Percentiles rank a stretch among this genome's conserved stretches.
Evolutionary conservation across 2,113 vertebrate genomes (phyloP).

Genomic region (Cettia cetti): DNA sequence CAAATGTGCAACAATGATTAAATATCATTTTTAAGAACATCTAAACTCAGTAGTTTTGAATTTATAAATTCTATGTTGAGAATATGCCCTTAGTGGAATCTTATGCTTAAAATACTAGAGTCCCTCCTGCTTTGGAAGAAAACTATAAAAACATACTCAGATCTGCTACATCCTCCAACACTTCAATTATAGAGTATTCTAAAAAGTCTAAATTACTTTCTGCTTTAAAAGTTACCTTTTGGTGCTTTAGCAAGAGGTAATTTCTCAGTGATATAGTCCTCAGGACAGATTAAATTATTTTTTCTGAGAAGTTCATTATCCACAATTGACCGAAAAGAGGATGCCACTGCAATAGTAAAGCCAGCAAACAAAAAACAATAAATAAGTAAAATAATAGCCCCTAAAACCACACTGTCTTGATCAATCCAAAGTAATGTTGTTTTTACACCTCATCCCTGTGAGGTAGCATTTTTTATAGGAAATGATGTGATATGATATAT

Average conservation of each 20-base stretch:
- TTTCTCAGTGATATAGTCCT: conserved; percentile 78
- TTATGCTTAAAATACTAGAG: not conserved
- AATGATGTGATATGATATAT: not conserved
- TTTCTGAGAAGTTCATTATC: conserved; percentile 79
- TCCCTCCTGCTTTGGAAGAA: not conserved
- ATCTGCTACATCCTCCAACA: not conserved
- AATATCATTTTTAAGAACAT: not conserved
- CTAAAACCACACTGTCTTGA: not conserved
- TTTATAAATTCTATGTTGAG: not conserved
- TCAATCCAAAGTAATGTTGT: not conserved
- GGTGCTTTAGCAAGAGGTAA: conserved; percentile 66
- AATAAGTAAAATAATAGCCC: not conserved
- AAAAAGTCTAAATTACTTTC: not conserved
- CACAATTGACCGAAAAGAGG: conserved; percentile 79
- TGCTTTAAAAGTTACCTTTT: conserved; percentile 72
- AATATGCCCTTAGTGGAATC: not conserved
- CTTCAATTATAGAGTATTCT: not conserved
- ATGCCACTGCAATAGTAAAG: conserved; percentile 70
- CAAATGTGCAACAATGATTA: not conserved
- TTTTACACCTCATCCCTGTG: not conserved
- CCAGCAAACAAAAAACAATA: not conserved
- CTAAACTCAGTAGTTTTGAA: not conserved
- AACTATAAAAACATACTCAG: not conserved
- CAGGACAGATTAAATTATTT: conserved; percentile 81
- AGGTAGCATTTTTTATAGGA: not conserved